These are phyloP conservation scores for Uropetala carovei DNA, from an alignment of 2,888 invertebrate species.

Conservation along the genomic window DNA sequence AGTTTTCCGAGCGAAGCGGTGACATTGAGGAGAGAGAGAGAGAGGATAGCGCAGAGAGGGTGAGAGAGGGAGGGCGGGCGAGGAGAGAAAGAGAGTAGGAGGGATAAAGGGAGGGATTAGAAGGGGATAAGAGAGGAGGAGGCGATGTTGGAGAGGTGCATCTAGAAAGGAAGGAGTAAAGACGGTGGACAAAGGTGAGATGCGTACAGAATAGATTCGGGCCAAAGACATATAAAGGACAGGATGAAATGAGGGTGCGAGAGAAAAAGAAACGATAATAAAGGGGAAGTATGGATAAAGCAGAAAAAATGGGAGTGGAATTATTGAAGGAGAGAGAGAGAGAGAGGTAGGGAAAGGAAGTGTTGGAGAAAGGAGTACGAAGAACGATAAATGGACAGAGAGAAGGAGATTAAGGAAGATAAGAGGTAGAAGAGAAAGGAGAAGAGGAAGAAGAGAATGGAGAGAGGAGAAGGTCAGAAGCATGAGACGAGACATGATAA, in stretches of 20 bases:
- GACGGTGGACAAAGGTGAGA: neutral
- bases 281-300: neutral
- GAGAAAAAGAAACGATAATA: neutral
- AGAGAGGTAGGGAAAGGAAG: neutral
- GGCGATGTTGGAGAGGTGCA: neutral
- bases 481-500: neutral
- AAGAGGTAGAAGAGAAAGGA: neutral
- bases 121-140: neutral
- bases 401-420: neutral
- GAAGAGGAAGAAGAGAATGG: conserved; percentile 10
- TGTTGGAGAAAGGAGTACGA: neutral
- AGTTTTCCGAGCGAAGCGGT: neutral
- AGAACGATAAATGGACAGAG: neutral
- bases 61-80: neutral
- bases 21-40: neutral
- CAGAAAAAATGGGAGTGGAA: neutral
- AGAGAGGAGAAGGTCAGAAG: no score
- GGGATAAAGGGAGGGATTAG: neutral
- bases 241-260: neutral
- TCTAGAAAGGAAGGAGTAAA: neutral
- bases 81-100: no score
- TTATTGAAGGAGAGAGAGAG: neutral
- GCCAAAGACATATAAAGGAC: no score
- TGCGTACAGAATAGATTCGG: neutral
- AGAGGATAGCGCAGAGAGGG: neutral